Evolutionary conservation across 2,113 vertebrate genomes (phyloP).

Genomic region (Puntigrus tetrazona): DNA sequence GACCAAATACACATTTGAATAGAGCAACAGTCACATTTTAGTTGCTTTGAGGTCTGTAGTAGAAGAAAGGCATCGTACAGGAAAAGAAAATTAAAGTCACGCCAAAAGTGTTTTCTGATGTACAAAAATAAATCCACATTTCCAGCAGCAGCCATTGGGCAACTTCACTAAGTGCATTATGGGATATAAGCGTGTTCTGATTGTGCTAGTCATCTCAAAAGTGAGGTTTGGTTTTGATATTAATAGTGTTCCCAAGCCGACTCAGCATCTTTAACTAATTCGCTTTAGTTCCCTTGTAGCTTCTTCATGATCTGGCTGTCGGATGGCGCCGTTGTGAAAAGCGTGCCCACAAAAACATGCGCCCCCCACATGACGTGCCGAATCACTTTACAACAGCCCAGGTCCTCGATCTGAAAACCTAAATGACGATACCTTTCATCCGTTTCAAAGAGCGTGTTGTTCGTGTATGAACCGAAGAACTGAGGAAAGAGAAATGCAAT

Average conservation of each 20-base stretch:
- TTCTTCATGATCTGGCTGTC: constrained; percentile 83
- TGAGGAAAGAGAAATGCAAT: constrained; percentile 56
- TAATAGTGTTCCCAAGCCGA: not conserved
- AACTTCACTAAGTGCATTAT: not conserved
- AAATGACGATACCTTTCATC: constrained; percentile 88
- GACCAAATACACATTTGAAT: not conserved
- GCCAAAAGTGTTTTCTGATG: not conserved
- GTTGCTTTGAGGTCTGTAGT: not conserved
- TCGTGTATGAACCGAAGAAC: constrained; percentile 95
- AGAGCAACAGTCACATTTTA: not conserved
- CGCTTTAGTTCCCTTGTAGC: constrained; percentile 74
- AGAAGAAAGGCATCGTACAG: not conserved
- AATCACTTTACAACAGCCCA: constrained; percentile 97
- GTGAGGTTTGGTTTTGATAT: not conserved
- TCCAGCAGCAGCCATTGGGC: not conserved
- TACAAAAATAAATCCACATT: constrained; percentile 32
- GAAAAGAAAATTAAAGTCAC: not conserved
- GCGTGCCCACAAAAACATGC: constrained; percentile 86
- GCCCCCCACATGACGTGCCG: constrained; percentile 88
- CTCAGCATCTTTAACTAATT: constrained; percentile 4
- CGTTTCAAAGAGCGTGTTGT: constrained; percentile 90
- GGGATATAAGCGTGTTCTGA: constrained; percentile 1
- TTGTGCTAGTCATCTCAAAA: not conserved
- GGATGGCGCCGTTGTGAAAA: constrained; percentile 88
- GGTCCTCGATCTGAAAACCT: constrained; percentile 90